Conservation (phyloP, 1,140 invertebrate species). For the Orchesella cincta region DNA sequence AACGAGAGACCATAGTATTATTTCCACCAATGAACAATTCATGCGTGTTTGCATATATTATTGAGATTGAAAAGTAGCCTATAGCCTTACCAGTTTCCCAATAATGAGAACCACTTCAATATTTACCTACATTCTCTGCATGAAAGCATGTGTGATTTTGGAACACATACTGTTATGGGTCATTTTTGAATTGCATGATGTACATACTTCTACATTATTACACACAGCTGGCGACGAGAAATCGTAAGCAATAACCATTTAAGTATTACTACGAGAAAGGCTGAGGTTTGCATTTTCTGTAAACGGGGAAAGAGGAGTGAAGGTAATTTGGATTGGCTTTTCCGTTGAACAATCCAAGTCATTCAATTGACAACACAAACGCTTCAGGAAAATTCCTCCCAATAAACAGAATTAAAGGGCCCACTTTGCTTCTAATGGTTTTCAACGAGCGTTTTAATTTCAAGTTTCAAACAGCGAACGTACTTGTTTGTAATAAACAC, state of each 20-base stretch:
- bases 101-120: too few species aligned
- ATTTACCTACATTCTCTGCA: not conserved
- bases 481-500: too few species aligned
- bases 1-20: not conserved
- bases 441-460: not conserved
- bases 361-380: not conserved
- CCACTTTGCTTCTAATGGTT: not conserved
- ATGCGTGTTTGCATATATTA: not conserved
- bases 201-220: not conserved
- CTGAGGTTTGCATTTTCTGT: not conserved
- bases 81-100: too few species aligned
- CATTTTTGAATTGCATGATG: not conserved
- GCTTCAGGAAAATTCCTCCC: not conserved
- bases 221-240: not conserved
- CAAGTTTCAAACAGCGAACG: too few species aligned
- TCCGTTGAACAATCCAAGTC: not conserved
- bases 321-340: too few species aligned
- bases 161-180: not conserved
- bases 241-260: not conserved
- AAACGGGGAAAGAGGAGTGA: too few species aligned
- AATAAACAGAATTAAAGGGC: not conserved
- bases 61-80: not conserved
- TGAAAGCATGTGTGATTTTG: not conserved
- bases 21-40: conserved; percentile 13
- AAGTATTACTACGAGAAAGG: not conserved